Conservation (phyloP, 2,888 invertebrate genomes). For the Ernsta delagoae region DNA sequence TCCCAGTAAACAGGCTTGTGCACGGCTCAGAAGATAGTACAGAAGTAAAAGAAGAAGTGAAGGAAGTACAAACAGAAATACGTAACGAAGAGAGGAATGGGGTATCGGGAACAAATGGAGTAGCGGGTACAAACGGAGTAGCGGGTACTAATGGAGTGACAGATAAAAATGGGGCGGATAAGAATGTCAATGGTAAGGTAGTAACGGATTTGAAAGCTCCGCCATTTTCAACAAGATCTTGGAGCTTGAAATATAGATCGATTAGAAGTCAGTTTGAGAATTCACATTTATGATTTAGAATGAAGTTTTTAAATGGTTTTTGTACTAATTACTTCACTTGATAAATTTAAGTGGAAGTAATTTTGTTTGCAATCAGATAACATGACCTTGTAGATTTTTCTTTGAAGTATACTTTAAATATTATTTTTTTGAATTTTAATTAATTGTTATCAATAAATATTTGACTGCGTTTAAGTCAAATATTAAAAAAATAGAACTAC, state of each 20-base stretch:
- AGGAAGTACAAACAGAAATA: constrained; percentile 4
- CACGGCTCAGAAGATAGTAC: constrained; percentile 51
- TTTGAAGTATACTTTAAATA: no score
- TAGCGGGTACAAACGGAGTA: not conserved
- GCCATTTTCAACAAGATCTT: constrained; percentile 47
- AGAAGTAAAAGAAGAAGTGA: constrained; percentile 10
- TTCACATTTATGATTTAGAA: constrained; percentile 44
- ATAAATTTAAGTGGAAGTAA: constrained; percentile 47
- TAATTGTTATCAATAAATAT: no score
- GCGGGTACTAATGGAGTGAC: constrained; percentile 1
- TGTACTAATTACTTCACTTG: not conserved
- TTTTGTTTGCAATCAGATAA: not conserved
- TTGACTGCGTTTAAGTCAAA: no score
- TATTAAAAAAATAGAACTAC: no score
- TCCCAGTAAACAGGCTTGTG: constrained; percentile 68
- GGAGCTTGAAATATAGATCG: constrained; percentile 59
- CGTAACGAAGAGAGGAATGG: not conserved
- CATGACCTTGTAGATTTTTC: no score
- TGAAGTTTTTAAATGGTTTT: not conserved
- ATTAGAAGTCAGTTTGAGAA: constrained; percentile 57
- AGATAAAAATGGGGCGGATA: constrained; percentile 10
- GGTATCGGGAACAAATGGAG: not conserved
- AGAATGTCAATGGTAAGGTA: constrained; percentile 34
- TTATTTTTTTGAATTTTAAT: no score
- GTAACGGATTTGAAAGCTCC: constrained; percentile 40